Conservation (phyloP, 2,888 invertebrate genomes). For the Ganaspis brasiliensis region DNA sequence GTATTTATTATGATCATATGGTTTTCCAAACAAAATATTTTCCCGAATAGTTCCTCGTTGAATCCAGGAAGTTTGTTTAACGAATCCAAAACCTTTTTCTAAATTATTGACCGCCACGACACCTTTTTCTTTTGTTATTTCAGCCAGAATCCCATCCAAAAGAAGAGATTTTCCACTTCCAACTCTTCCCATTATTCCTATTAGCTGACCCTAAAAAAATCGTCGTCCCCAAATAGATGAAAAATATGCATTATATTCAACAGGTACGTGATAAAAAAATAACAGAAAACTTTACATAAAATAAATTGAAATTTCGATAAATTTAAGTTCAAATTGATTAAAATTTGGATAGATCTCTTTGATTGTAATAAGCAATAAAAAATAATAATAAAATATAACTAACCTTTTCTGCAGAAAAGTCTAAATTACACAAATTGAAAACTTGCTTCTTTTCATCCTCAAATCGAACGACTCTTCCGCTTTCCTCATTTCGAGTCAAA, state of each 20-base stretch:
- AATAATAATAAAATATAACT: no score
- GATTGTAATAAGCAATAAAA: no score
- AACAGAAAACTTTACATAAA: constrained; percentile 22
- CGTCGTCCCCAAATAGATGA: no score
- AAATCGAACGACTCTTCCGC: constrained; percentile 66
- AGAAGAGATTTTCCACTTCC: constrained; percentile 96
- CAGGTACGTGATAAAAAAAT: constrained; percentile 69
- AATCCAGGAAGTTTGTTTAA: constrained; percentile 95
- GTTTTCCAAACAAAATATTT: constrained; percentile 95
- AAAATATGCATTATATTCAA: no score
- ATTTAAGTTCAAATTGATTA: no score
- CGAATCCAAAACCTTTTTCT: constrained; percentile 90
- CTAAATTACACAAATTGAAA: constrained; percentile 79
- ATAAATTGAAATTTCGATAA: constrained; percentile 73
- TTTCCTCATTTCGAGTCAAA: constrained; percentile 42
- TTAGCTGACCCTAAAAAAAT: constrained; percentile 87
- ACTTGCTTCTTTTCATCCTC: constrained; percentile 64
- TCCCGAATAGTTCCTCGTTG: constrained; percentile 94
- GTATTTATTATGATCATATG: constrained; percentile 91
- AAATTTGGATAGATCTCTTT: no score
- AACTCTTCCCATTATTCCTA: constrained; percentile 94
- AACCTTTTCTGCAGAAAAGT: constrained; percentile 80
- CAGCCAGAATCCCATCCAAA: constrained; percentile 91
- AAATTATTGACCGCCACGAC: constrained; percentile 86
- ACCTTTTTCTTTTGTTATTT: constrained; percentile 88